Evolutionary conservation across 1,140 invertebrate species (phyloP), one percentile per base, ranked within the genome.

Genomic region (Trinorchestia longiramus): DNA sequence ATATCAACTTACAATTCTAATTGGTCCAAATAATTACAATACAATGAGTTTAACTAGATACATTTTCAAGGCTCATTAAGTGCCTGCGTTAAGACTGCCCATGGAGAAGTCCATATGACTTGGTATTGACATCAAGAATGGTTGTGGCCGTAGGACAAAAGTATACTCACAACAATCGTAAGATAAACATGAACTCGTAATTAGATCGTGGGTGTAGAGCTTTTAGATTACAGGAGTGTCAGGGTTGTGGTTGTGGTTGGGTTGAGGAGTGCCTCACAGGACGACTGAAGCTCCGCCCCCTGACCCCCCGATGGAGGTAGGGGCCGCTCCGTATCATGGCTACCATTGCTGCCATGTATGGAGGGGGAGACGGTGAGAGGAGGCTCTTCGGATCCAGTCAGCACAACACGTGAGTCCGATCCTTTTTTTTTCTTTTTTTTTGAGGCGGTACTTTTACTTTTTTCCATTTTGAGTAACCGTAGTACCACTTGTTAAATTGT

Each of bases 361-460:
- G 88, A 43, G 88, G 88, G 41, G 88, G 88, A 43, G 88, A 91
- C 41, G 88, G 88, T 43, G 88, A 91, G 43, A 42, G 88, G 41
- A 42, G 88, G 41, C 88, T 91, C 43, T 91, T 91, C 43, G 88
- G 88, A 42, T 91, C 88, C 41, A 91, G 88, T 28, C 88, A 91
- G 28, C 88, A 91, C 28, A 91, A 91, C 88, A 91, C 88, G 88
- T 91, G 88, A 91, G 88, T 91, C 47, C n/a, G n/a, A n/a, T 53
- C 47, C 19, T 53, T 53, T 53, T 53, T 53, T n/a, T n/a, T n/a
- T n/a, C n/a, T n/a, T n/a, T n/a, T n/a, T n/a, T n/a, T n/a, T n/a
- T n/a, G n/a, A n/a, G n/a, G n/a, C n/a, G n/a, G n/a, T n/a, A n/a
- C n/a, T n/a, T n/a, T n/a, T n/a, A n/a, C n/a, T n/a, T n/a, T n/a